These are phyloP conservation scores for Pseudois nayaur DNA, from an alignment of 2,113 vertebrate genomes.

Conservation along the genomic window DNA sequence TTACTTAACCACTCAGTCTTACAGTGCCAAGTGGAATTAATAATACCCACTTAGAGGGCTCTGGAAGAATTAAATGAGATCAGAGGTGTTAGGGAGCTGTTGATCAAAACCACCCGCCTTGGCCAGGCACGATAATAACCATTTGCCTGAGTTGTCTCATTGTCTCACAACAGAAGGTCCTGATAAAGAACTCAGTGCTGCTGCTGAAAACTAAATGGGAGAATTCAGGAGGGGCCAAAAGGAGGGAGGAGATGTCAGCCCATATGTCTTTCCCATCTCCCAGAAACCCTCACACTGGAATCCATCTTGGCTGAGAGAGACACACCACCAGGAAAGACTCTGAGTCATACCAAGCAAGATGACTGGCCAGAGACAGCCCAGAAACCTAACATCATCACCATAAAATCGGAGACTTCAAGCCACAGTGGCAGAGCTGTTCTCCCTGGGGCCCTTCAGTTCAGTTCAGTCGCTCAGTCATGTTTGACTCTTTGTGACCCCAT, in stretches of 20 bases:
- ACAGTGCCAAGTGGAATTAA: background rate
- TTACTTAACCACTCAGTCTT: constrained; percentile 5
- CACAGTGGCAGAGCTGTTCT: background rate
- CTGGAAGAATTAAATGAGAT: background rate
- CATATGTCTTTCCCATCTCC: background rate
- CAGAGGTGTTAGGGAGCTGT: background rate
- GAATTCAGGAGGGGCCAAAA: background rate
- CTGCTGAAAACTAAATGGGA: background rate
- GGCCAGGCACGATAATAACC: background rate
- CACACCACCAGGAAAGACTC: background rate
- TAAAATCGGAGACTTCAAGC: background rate
- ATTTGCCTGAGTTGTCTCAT: background rate
- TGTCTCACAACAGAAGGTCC: background rate
- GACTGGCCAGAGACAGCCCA: background rate
- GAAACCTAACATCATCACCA: background rate
- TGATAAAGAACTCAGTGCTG: background rate
- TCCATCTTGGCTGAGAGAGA: background rate
- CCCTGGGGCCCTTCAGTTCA: background rate
- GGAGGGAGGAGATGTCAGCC: background rate
- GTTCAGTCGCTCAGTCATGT: background rate
- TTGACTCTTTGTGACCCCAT: background rate
- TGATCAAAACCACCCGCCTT: background rate
- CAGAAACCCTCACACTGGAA: background rate
- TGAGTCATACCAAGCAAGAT: background rate
- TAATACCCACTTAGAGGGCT: background rate